These are phyloP conservation scores for Cyclina sinensis DNA, from an alignment of 1,140 invertebrate species.

Conservation along the genomic window DNA sequence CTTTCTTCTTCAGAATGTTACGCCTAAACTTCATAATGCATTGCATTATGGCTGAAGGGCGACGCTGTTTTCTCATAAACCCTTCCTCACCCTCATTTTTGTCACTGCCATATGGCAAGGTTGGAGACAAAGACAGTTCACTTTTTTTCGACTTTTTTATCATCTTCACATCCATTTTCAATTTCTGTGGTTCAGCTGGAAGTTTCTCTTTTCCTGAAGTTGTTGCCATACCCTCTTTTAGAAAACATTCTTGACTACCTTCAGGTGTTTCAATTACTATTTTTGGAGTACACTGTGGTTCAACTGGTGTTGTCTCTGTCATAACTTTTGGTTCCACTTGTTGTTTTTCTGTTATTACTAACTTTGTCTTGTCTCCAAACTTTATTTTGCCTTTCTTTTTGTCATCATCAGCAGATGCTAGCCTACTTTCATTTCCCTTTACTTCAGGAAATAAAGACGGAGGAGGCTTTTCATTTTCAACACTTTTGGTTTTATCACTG, in stretches of 20 bases:
- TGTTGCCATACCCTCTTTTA: background rate
- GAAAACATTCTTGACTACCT: background rate
- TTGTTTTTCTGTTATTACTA: background rate
- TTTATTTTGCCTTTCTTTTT: background rate
- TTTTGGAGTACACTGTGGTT: background rate
- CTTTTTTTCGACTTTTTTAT: background rate
- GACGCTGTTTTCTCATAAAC: background rate
- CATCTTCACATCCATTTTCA: no score
- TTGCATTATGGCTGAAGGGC: conserved; percentile 17
- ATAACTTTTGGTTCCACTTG: background rate
- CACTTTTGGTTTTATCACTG: background rate
- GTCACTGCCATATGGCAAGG: background rate
- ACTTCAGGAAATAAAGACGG: background rate
- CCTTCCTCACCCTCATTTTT: background rate
- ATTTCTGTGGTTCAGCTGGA: no score
- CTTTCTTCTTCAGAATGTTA: conserved; percentile 44
- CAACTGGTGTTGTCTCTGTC: background rate
- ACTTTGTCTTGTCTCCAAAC: background rate
- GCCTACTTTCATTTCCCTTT: background rate
- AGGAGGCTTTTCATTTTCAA: background rate
- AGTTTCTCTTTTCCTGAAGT: background rate
- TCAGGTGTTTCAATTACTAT: background rate
- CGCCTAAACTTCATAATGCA: conserved; percentile 23
- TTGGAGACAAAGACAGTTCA: background rate
- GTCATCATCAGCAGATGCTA: background rate